Base-by-base conservation (phyloP, 2,888 invertebrate species). In the Magallana nippona region DNA sequence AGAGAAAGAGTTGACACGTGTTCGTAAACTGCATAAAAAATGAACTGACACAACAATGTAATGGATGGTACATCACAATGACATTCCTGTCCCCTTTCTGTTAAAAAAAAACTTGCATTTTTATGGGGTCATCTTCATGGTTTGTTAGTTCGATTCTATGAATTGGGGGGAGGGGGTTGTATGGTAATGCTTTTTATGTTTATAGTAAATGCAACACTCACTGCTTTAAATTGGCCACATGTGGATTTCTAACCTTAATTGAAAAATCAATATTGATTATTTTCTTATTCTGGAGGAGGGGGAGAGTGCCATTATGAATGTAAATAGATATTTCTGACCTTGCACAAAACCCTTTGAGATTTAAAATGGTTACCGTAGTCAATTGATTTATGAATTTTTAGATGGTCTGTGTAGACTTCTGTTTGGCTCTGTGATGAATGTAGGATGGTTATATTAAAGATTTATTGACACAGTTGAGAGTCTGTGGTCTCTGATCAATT, bases 31-130 rank as follows among this genome's bases (percentile, higher is more conserved):
- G 27, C 27, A 27, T 71, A 71, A 71, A 71, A 71, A 71, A 71
- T 71, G 71, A 71, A 32, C 71, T 71, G 71, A 71, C 71, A 71
- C 13, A 71, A 71, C 19, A 71, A 71, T 71, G 71, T 27, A 71
- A 11, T 71, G 71, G 71, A 10, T 71, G 71, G 71, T 71, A 71
- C 22, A 71, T 71, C 71, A 71, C 27, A 22, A 27, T 15, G 71
- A 27, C 71, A 71, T 71, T 71, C 32, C 71, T 71, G 71, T 27
- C 71, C 27, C 22, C 15, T 32, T 71, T 10, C 19, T 60, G 71
- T 71, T 27, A 32, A 71, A 71, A 32, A 71, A 71, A 71, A 71
- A 44, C 44, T 44, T 44, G 44, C 44, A 8, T 44, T 44, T 44
- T 44, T 3, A 44, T 44, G 44, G 44, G 44, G 8, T 44, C 44